These are phyloP conservation scores for Chrysemys picta DNA, from an alignment of 2,113 vertebrate species.

Conservation along the genomic window DNA sequence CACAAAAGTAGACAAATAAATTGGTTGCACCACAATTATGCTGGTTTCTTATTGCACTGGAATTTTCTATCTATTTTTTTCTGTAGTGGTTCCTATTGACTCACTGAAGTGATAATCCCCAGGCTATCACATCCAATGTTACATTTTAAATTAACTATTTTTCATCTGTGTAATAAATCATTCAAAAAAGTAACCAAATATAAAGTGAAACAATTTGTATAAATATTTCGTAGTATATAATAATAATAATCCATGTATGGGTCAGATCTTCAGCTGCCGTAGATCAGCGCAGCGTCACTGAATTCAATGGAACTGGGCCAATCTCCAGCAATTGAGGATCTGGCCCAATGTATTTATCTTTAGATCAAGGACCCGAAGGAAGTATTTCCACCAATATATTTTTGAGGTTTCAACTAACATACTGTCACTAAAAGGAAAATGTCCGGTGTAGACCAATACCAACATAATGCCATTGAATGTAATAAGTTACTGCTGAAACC, in stretches of 20 bases:
- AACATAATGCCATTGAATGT: neutral
- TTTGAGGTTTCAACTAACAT: neutral
- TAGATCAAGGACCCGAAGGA: neutral
- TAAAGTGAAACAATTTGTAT: neutral
- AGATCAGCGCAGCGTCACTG: neutral
- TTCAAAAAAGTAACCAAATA: too few species aligned
- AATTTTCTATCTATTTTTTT: neutral
- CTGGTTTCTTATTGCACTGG: neutral
- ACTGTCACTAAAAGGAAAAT: neutral
- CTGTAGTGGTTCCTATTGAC: neutral
- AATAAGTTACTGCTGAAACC: neutral
- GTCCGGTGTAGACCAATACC: neutral
- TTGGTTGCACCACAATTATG: neutral
- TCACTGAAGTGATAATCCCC: constrained; percentile 5
- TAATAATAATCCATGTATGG: neutral
- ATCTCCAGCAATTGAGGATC: neutral
- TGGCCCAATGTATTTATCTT: neutral
- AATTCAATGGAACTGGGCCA: neutral
- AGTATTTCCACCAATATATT: neutral
- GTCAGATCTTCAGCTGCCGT: neutral
- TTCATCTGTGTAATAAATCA: too few species aligned
- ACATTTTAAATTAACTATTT: neutral
- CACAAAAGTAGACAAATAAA: neutral
- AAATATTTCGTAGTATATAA: neutral
- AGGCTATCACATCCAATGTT: neutral